phyloP scores from a whole-genome alignment of 2,888 invertebrate genomes.

The Icerya purchasi region DNA sequence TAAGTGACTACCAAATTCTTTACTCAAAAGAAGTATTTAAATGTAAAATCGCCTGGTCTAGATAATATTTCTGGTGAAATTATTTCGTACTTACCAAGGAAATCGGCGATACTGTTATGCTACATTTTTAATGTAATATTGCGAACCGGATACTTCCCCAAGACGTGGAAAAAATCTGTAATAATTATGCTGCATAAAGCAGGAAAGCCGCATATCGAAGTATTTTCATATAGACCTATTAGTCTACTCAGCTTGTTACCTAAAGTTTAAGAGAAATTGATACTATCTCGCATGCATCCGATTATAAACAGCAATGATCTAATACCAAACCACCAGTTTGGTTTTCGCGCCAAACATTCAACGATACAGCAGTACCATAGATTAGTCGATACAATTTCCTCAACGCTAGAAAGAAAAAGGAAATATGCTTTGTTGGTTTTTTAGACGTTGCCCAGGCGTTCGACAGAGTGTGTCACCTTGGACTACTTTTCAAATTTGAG shows the following conservation, averaged over 20 bases:
- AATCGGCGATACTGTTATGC: too few relatives aligned
- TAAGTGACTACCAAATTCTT: too few relatives aligned
- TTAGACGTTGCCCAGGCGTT: neutral
- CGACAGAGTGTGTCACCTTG: neutral
- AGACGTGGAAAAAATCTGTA: neutral
- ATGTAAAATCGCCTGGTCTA: too few relatives aligned
- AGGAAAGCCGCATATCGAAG: neutral
- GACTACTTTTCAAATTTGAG: neutral
- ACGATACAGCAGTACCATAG: neutral
- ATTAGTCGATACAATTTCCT: neutral
- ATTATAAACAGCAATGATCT: neutral
- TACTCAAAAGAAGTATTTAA: too few relatives aligned
- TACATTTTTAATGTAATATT: neutral
- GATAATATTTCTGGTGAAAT: too few relatives aligned
- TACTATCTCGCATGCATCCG: neutral
- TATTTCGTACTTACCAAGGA: too few relatives aligned
- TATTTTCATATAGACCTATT: neutral
- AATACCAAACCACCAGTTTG: neutral
- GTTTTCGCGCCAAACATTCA: neutral
- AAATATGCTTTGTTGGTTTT: neutral
- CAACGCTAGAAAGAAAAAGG: neutral
- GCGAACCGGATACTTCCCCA: neutral
- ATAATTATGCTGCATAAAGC: neutral
- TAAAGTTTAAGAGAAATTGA: neutral
- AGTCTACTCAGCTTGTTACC: neutral